Evolutionary conservation across 2,888 invertebrate genomes (phyloP).

Genomic region (Taphrorychus bicolor): DNA sequence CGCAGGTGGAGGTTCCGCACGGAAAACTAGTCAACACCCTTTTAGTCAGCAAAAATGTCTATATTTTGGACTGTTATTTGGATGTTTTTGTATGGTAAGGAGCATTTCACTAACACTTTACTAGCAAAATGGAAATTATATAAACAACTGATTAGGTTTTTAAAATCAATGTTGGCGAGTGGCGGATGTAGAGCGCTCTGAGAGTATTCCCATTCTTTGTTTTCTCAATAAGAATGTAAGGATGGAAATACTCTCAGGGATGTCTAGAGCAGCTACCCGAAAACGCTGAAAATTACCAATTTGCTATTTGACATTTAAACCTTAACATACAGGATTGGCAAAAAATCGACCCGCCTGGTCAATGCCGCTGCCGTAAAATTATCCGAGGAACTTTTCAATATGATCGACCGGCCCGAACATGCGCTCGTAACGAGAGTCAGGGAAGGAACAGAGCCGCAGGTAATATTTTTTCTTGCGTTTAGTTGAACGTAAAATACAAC

Average conservation of each 20-base stretch:
- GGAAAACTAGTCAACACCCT: conserved; percentile 78
- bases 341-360: conserved; percentile 94
- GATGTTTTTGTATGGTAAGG: conserved; percentile 94
- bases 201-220: no score
- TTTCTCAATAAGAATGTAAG: no score
- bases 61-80: conserved; percentile 91
- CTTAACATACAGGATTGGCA: conserved; percentile 79
- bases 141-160: no score
- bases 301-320: background rate
- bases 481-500: background rate
- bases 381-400: conserved; percentile 94
- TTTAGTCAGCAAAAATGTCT: conserved; percentile 91
- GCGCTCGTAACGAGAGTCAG: conserved; percentile 89
- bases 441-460: conserved; percentile 90
- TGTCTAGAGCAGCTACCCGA: no score
- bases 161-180: no score
- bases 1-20: conserved; percentile 85
- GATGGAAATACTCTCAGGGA: no score
- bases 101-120: no score
- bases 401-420: conserved; percentile 89
- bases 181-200: no score
- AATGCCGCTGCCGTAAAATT: conserved; percentile 95
- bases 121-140: no score
- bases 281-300: conserved; percentile 4
- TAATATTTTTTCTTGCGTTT: conserved; percentile 47